Evolutionary conservation across 1,140 invertebrate genomes (phyloP), one percentile per base, ranked within the genome.

Genomic region (Drosophila erecta): DNA sequence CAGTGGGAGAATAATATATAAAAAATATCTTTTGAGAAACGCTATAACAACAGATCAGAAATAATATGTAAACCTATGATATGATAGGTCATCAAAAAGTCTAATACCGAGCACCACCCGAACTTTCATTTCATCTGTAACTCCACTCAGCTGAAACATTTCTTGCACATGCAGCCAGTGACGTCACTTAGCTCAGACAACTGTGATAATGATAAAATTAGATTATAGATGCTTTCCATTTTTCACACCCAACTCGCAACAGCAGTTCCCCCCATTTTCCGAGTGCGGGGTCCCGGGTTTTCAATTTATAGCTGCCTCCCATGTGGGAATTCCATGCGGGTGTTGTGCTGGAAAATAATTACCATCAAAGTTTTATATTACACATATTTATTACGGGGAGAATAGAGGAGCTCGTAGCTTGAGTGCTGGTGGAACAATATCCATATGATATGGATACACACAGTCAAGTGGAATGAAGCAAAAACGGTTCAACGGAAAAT

Each of bases 141-240:
- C 51, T 56, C 40, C 38, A 51, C 57, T 57, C 53, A 61, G 35
- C 53, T 62, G 40, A 27, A 30, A 46, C 51, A 61, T 62, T 59
- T 76, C 53, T 61, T 75, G 62, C 64, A 62, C 62, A 76, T 62
- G 57, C 76, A 59, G 56, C 79, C 27, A 75, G 65, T 89, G 85
- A 89, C 84, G 84, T 89, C 84, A 84, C 84, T 90, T 89, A 80
- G 85, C 61, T 74, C 84, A 89, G 84, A 87, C 76, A 89, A 71
- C 84, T 89, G 84, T 84, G 84, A 87, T 87, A 87, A 87, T 89
- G 84, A 87, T 87, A 84, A 89, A 80, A 89, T 89, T 89, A 89
- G 85, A 89, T 89, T 89, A 89, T 89, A 56, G 84, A 89, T 89
- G 84, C 84, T 89, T 84, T 84, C 65, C 73, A 89, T 90, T 89